Percentiles rank a stretch among this genome's conserved stretches.
phyloP scores from a whole-genome alignment of 2,113 vertebrate genomes.

The Donacobius atricapilla region DNA sequence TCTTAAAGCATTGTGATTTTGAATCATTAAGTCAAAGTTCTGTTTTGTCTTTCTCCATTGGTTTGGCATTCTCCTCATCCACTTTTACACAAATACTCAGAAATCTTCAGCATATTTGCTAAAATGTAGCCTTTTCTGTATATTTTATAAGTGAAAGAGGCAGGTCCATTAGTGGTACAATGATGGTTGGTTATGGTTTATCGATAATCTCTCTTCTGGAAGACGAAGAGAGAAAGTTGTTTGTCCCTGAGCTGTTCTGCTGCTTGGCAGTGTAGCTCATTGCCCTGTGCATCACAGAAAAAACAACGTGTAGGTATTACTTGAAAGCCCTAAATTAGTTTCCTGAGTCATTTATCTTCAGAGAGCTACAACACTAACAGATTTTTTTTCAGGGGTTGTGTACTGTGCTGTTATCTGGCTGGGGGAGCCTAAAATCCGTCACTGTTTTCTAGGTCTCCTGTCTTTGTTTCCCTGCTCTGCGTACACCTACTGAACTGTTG shows the following conservation, averaged over 20 bases:
- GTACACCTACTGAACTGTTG: rapidly evolving
- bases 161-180: neutral
- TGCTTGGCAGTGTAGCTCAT: neutral
- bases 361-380: neutral
- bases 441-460: neutral
- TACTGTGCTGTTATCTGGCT: neutral
- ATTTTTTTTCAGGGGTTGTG: neutral
- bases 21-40: neutral
- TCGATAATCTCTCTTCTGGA: neutral
- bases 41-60: neutral
- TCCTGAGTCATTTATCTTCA: neutral
- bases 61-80: neutral
- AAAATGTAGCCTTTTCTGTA: neutral
- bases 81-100: neutral
- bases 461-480: neutral
- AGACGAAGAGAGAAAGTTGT: neutral
- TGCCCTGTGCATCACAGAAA: neutral
- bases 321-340: neutral
- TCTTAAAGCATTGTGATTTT: neutral
- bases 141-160: neutral
- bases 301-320: neutral
- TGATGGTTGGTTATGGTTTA: neutral
- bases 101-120: neutral
- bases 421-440: neutral
- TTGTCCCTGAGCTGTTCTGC: neutral